Percentiles rank a stretch among this genome's conserved stretches.
These are phyloP conservation scores for Garrulus glandarius DNA, from an alignment of 2,797 vertebrate genomes.

Conservation along the genomic window DNA sequence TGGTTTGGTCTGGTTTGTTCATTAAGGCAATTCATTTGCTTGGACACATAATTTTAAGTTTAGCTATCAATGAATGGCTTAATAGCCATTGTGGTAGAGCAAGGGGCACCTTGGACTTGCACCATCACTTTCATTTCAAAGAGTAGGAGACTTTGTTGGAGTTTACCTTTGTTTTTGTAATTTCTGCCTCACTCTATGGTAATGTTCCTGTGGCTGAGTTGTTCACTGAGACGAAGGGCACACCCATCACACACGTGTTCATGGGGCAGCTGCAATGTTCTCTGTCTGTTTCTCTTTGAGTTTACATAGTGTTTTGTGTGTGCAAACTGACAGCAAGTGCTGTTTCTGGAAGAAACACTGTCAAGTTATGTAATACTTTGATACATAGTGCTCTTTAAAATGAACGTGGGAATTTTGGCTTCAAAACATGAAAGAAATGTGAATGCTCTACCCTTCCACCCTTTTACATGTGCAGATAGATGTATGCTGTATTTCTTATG, in stretches of 20 bases:
- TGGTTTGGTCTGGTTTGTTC: neutral
- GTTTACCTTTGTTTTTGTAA: neutral
- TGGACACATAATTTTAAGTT: neutral
- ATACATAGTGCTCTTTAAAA: neutral
- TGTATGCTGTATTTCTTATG: neutral
- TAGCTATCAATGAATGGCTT: neutral
- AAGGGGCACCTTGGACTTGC: neutral
- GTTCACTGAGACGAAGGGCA: neutral
- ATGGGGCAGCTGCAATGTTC: neutral
- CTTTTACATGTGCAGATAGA: neutral
- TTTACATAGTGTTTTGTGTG: neutral
- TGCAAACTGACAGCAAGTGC: neutral
- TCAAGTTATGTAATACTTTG: neutral
- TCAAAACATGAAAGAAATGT: neutral
- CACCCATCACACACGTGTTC: rapidly evolving
- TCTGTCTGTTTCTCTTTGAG: neutral
- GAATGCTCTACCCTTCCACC: neutral
- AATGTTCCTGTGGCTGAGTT: neutral
- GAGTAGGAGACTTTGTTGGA: neutral
- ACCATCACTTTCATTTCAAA: neutral
- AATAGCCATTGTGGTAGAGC: neutral
- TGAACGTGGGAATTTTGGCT: neutral
- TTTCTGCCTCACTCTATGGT: neutral
- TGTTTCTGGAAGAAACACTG: neutral
- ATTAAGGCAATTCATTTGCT: neutral